Evolutionary conservation across 1,140 invertebrate species (phyloP), one percentile per base, ranked within the genome.

Genomic region (Medauroidea extradentata): DNA sequence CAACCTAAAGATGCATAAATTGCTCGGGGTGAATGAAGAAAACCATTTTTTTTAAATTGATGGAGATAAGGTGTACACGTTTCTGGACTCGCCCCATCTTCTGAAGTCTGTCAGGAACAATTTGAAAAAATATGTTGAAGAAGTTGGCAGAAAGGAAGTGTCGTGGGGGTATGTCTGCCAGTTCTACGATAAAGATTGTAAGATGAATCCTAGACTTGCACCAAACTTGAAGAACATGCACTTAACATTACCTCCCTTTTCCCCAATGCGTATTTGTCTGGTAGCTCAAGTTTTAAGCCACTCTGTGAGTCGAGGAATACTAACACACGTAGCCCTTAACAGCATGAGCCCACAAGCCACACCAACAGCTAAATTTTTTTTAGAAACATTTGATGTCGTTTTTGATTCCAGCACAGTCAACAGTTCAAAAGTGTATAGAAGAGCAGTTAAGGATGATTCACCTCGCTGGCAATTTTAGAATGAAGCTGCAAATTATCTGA

Each of bases 81-180:
- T 52, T 21, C 16, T 24, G 4, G 19, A 52, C 16, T 19, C n/a
- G 50, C 50, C 50, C 25, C 50, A 52, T 11, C 19, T 52, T 9
- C 16, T 52, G 50, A 52, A 52, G 24, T 52, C 19, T n/a, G 16
- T 52, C 4, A 52, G 50, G 25, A 52, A 52, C 24, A 52, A 52
- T 52, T 52, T 52, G 4, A 52, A 52, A 29, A 52, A 52, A n/a
- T 46, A 52, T n/a, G 24, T 34, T 34, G 29, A 7, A 11, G 29
- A 34, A 7, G 29, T 34, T 34, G 11, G 11, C 11, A 11, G 29
- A 11, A 11, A 34, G 11, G 11, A 34, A 34, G 29, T 34, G 5
- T 34, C 29, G 11, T 34, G 29, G 29, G 29, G 11, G 4, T 34
- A 34, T 34, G 11, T 34, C 4, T 34, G 29, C 29, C 29, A 34